Evolutionary conservation across 2,113 vertebrate genomes (phyloP), one percentile per base, ranked within the genome.

Genomic region (Odobenus rosmarus): DNA sequence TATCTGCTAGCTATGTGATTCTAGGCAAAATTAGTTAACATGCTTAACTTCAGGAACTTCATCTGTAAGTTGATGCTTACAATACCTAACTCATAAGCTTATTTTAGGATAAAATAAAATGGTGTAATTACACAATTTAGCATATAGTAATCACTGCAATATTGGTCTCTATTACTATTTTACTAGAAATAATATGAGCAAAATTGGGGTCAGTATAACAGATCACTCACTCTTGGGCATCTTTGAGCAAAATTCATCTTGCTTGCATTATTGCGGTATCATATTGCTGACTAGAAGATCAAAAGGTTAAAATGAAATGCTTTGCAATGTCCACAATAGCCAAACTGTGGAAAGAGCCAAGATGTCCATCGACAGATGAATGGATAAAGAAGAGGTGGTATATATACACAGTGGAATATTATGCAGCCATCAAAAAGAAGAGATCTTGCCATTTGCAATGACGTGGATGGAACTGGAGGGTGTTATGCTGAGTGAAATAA

Each of bases 11-110:
- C 3, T 39, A n/a, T 36, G 4, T 55, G 83, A 46, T 51, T 84
- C 83, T 55, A 84, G 53, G 36, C n/a, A 88, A 94, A 88, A 82
- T 53, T 14, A 76, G 53, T 84, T 88, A 91, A 84, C 19, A 4
- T 61, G 5, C 59, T 26, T 90, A 76, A 81, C 23, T 61, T 81
- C 36, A 86, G n/a, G 15, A 90, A 61, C 6, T 89, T 74, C 3
- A n/a, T 49, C 42, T 83, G 33, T 81, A 88, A 88, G 64, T n/a
- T 76, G 31, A 26, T 26, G 14, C 42, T 84, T 15, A 39, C 6
- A 31, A 21, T 71, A 62, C 12, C 49, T 82, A 92, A 0, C 24
- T 61, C 19, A 67, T 77, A 69, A 59, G 14, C 36, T 84, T 93
- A 53, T 83, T 79, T 88, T 79, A 80, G 19, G 46, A 72, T 42